phyloP scores from a whole-genome alignment of 2,888 invertebrate species.

The Embidobia sp. region DNA sequence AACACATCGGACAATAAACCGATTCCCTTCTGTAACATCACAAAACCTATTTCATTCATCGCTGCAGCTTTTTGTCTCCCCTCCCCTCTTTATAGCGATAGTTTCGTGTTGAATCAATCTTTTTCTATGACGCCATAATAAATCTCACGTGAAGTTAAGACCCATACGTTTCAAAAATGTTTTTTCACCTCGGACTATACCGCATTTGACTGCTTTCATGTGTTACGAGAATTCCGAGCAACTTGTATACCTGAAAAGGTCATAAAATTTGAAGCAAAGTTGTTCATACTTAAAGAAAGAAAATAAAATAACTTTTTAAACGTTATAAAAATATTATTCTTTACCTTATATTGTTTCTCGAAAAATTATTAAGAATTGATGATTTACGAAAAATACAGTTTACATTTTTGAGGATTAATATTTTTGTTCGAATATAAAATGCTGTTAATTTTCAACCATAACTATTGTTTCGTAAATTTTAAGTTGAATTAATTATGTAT shows the following conservation, averaged over 20 bases:
- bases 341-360: too few species aligned
- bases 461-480: too few species aligned
- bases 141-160: slow-evolving; percentile 28
- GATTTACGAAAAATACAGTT: too few species aligned
- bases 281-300: too few species aligned
- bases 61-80: slow-evolving; percentile 33
- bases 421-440: too few species aligned
- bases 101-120: slow-evolving; percentile 52
- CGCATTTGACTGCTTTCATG: slow-evolving; percentile 13
- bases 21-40: slow-evolving; percentile 3
- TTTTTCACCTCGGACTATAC: too few species aligned
- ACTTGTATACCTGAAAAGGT: slow-evolving; percentile 9
- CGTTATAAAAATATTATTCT: too few species aligned
- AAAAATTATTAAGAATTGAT: too few species aligned
- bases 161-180: not conserved
- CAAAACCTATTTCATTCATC: slow-evolving; percentile 37
- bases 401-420: too few species aligned
- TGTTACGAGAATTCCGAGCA: slow-evolving; percentile 8
- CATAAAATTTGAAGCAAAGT: slow-evolving; percentile 1
- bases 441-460: too few species aligned
- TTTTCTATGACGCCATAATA: slow-evolving; percentile 45
- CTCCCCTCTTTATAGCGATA: slow-evolving; percentile 38
- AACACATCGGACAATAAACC: slow-evolving; percentile 7
- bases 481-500: too few species aligned
- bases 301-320: too few species aligned